These are phyloP conservation scores for Cyrtodaria siliqua DNA, from an alignment of 2,888 invertebrate species.

Conservation along the genomic window DNA sequence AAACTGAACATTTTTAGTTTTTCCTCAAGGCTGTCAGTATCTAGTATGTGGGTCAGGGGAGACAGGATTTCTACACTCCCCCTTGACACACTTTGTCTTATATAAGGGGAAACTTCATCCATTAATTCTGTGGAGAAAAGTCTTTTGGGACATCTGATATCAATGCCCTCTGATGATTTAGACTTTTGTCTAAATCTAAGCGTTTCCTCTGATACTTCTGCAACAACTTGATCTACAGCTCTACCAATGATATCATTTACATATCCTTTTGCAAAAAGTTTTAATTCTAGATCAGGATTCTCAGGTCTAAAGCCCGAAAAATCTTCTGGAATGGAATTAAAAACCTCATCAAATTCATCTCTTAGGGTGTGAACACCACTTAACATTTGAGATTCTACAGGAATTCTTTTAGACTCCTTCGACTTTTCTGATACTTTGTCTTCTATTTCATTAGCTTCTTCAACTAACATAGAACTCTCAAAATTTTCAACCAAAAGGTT, in stretches of 20 bases:
- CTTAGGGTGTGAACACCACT: too few relatives aligned
- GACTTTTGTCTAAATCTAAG: slow-evolving; percentile 28
- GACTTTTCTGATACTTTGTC: too few relatives aligned
- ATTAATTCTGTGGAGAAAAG: slow-evolving; percentile 48
- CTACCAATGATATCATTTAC: slow-evolving; percentile 41
- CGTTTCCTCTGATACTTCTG: slow-evolving; percentile 22
- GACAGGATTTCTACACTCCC: slow-evolving; percentile 54
- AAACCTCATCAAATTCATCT: slow-evolving; percentile 45
- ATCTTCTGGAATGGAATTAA: slow-evolving; percentile 34
- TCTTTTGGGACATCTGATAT: slow-evolving; percentile 42
- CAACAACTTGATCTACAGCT: slow-evolving; percentile 27
- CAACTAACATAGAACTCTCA: neutral
- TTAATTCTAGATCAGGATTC: slow-evolving; percentile 14
- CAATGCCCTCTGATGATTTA: slow-evolving; percentile 28
- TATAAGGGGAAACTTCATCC: slow-evolving; percentile 31
- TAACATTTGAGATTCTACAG: too few relatives aligned
- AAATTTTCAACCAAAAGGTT: neutral
- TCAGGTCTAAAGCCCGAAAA: neutral
- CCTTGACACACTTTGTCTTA: slow-evolving; percentile 24
- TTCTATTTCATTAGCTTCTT: too few relatives aligned
- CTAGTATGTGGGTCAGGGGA: slow-evolving; percentile 39
- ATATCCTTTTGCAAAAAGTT: slow-evolving; percentile 52
- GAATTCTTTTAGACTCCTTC: too few relatives aligned
- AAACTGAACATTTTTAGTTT: slow-evolving; percentile 40
- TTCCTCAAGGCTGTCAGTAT: slow-evolving; percentile 15